Conservation (phyloP, 2,888 invertebrate species). For the Plagiodera versicolora region DNA sequence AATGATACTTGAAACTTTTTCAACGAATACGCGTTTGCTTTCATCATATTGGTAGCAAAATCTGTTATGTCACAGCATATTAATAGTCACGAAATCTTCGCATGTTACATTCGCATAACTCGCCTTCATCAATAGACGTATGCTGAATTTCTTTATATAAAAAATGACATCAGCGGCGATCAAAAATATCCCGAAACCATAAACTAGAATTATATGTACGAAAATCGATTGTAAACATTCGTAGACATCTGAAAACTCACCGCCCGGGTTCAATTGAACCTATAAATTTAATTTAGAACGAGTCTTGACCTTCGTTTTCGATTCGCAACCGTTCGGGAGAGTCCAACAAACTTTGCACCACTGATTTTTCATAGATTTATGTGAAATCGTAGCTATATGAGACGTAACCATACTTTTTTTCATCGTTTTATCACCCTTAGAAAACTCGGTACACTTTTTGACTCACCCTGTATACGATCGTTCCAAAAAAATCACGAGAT, state of each 20-base stretch:
- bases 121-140: neutral
- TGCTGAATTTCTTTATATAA: neutral
- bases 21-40: neutral
- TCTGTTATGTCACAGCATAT: neutral
- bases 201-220: constrained; percentile 7
- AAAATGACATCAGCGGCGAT: constrained; percentile 5
- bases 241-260: neutral
- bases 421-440: no score
- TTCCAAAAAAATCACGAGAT: no score
- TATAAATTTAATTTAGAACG: constrained; percentile 10
- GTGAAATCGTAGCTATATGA: no score
- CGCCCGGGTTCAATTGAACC: neutral
- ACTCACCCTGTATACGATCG: no score
- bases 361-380: no score
- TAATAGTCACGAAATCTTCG: neutral
- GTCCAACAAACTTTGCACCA: no score
- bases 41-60: neutral
- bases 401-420: no score
- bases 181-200: constrained; percentile 11
- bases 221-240: constrained; percentile 12
- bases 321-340: no score
- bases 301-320: neutral
- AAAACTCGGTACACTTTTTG: no score
- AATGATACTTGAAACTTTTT: no score
- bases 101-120: neutral